Conservation (phyloP, 2,888 invertebrate genomes). For the Ochlodes sylvanus region DNA sequence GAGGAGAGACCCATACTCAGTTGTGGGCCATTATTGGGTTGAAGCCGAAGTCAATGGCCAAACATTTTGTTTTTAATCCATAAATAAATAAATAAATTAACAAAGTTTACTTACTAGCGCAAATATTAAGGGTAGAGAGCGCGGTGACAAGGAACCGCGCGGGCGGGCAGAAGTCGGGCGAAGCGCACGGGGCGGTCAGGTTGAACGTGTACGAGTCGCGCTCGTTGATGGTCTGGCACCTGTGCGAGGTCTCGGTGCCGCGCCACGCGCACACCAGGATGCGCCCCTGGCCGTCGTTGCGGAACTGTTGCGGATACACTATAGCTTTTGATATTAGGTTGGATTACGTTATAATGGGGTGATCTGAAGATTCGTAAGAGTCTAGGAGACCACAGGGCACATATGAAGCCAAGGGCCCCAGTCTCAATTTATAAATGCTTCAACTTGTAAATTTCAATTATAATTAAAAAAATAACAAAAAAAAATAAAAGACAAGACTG, state of each 20-base stretch:
- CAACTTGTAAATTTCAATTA: no score
- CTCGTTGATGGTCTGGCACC: slow-evolving; percentile 77
- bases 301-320: slow-evolving; percentile 64
- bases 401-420: no score
- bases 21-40: no score
- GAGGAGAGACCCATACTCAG: no score
- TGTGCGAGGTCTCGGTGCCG: slow-evolving; percentile 69
- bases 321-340: background rate
- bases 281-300: slow-evolving; percentile 80
- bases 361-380: no score
- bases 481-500: no score
- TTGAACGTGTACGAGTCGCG: slow-evolving; percentile 75
- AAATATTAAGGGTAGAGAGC: slow-evolving; percentile 79
- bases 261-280: slow-evolving; percentile 86
- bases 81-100: no score
- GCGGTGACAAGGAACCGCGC: slow-evolving; percentile 81
- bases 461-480: no score
- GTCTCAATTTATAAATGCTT: no score
- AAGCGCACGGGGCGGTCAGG: slow-evolving; percentile 76
- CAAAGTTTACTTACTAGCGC: slow-evolving; percentile 81
- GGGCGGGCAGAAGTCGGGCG: slow-evolving; percentile 78
- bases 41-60: no score
- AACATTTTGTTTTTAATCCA: no score
- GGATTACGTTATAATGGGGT: background rate
- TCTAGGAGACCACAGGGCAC: no score